Evolutionary conservation across 2,113 vertebrate genomes (phyloP).

Genomic region (Hippocampus comes): DNA sequence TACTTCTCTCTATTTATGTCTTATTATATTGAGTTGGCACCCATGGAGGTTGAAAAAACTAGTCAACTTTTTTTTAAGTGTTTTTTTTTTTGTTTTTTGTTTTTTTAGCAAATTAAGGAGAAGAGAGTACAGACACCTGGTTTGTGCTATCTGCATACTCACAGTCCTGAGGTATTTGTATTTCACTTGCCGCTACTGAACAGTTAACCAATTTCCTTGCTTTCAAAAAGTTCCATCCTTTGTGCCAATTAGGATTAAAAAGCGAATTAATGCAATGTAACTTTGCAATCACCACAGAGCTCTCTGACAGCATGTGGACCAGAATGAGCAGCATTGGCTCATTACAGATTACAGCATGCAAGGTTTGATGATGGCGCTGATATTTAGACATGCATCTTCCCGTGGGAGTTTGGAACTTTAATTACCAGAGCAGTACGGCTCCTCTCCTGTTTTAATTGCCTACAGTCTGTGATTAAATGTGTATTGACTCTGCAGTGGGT

Average conservation of each 20-base stretch:
- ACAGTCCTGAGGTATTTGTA: neutral
- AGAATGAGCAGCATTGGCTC: slow-evolving; percentile 59
- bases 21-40: too few species aligned
- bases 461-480: slow-evolving; percentile 76
- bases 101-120: neutral
- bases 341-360: slow-evolving; percentile 53
- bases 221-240: neutral
- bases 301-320: neutral
- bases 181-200: neutral
- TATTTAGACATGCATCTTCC: slow-evolving; percentile 71
- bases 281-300: slow-evolving; percentile 45
- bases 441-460: slow-evolving; percentile 75
- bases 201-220: neutral
- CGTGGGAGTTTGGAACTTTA: slow-evolving; percentile 63
- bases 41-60: neutral
- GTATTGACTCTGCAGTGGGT: slow-evolving; percentile 77
- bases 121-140: neutral
- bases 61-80: too few species aligned
- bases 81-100: neutral
- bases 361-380: slow-evolving; percentile 57
- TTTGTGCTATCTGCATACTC: too few species aligned
- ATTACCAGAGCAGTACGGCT: slow-evolving; percentile 71
- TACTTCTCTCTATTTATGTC: too few species aligned
- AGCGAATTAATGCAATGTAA: slow-evolving; percentile 32
- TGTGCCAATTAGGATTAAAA: slow-evolving; percentile 25